Conservation (phyloP, 2,888 invertebrate genomes). For the Athetis lepigone region DNA sequence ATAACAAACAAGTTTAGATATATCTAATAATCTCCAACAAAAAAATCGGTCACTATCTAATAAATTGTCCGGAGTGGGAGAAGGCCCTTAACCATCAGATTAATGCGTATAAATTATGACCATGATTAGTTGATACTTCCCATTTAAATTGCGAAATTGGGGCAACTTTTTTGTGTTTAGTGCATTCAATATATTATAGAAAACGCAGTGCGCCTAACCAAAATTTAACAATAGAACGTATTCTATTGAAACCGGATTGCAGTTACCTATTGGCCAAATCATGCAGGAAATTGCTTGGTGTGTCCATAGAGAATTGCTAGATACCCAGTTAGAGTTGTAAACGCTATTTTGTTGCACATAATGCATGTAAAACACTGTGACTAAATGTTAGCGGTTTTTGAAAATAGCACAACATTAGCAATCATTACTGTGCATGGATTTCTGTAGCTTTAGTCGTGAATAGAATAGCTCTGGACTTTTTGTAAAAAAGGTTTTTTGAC, state of each 20-base stretch:
- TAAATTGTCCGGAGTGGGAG: too few species aligned
- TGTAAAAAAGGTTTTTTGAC: slow-evolving; percentile 10
- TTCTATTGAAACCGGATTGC: slow-evolving; percentile 1
- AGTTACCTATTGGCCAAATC: slow-evolving; percentile 26
- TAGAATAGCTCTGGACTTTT: slow-evolving; percentile 10
- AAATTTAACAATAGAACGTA: slow-evolving; percentile 18
- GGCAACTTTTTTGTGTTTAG: not conserved
- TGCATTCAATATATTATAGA: not conserved
- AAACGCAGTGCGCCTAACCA: not conserved
- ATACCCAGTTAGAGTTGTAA: slow-evolving; percentile 40
- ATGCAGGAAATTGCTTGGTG: slow-evolving; percentile 36
- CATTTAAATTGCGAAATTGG: not conserved
- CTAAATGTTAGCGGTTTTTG: slow-evolving; percentile 42
- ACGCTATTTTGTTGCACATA: slow-evolving; percentile 46
- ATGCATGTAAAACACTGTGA: slow-evolving; percentile 36
- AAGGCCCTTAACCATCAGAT: too few species aligned
- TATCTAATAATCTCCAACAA: too few species aligned
- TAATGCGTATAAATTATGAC: too few species aligned
- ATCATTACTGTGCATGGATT: slow-evolving; percentile 27
- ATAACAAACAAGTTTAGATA: too few species aligned
- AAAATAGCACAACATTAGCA: slow-evolving; percentile 23
- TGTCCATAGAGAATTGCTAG: slow-evolving; percentile 26
- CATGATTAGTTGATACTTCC: too few species aligned
- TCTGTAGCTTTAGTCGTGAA: slow-evolving; percentile 26
- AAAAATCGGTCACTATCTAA: too few species aligned